Conservation (phyloP, 2,888 invertebrate species). For the Diarsia brunnea region DNA sequence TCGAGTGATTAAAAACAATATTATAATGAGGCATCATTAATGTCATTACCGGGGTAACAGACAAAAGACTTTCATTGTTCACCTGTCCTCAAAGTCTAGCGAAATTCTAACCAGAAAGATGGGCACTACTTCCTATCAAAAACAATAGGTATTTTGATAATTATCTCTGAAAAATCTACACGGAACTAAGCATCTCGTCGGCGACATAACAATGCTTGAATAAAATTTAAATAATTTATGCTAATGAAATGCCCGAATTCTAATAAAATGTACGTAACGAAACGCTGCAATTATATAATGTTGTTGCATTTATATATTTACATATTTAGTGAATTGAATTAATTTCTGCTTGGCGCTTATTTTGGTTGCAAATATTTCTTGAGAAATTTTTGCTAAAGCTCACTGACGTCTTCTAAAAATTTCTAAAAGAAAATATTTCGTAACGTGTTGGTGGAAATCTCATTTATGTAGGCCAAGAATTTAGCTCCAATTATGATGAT, state of each 20-base stretch:
- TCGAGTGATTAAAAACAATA: background rate
- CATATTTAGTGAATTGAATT: conserved; percentile 47
- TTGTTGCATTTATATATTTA: conserved; percentile 53
- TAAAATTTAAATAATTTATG: conserved; percentile 58
- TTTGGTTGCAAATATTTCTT: conserved; percentile 22
- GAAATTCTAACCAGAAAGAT: conserved; percentile 16
- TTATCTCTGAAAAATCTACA: conserved; percentile 58
- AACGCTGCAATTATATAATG: conserved; percentile 55
- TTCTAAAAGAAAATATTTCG: background rate
- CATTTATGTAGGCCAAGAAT: background rate
- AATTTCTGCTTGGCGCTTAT: conserved; percentile 36
- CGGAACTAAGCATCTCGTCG: conserved; percentile 53
- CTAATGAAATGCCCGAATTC: conserved; percentile 55
- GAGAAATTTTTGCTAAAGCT: conserved; percentile 3
- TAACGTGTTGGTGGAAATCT: background rate
- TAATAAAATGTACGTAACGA: conserved; percentile 60
- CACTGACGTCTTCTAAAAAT: background rate
- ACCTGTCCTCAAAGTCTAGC: conserved; percentile 13
- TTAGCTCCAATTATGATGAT: background rate
- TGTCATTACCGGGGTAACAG: no score
- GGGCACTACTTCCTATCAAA: conserved; percentile 20
- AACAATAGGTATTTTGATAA: conserved; percentile 60
- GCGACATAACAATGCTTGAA: conserved; percentile 60
- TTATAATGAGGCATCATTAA: background rate
- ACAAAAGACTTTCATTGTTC: conserved; percentile 15